Base-by-base conservation (phyloP, 1,140 invertebrate genomes). In the Danaus melanippus region DNA sequence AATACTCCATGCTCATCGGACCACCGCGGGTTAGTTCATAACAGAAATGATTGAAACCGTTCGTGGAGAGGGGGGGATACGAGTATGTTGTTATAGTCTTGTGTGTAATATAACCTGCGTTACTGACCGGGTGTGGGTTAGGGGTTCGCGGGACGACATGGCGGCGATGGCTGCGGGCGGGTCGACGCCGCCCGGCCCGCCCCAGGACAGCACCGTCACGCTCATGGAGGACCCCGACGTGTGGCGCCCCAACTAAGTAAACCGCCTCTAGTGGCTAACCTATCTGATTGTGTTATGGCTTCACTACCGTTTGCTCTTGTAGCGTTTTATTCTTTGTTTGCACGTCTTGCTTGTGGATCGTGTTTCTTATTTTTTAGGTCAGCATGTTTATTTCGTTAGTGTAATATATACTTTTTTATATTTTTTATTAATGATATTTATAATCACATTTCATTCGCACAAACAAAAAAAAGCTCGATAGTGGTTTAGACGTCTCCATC, bases 151-250 rank as follows among this genome's bases (percentile, higher is more conserved):
- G 67, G 91, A 93, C 76, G 93, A 95, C 82, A 93, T 94, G 90
- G 92, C 93, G 62, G 93, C 92, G 66, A 92, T 93, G 89, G 92
- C 92, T 76, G 91, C 90, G 50, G 91, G 91, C 43, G 88, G 90
- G 84, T 87, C 89, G 87, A 86, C 92, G 81, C 88, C 90, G 57
- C 86, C 88, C 57, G 88, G 86, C 64, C 79, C 79, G 45, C 83
- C 79, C 82, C 88, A 89, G 84, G 89, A 90, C 88, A 88, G 90
- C 89, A 88, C 89, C 88, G 92, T 92, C 67, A 95, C 94, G 61
- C 89, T 95, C 54, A 95, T 95, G 93, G 93, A 95, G 89, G 93
- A 95, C 87, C 94, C 94, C 46, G 93, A 95, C 88, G 93, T 95
- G 67, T 95, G 94, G 94, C 93, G 93, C 84, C 93, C 93, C 74